Base-by-base conservation (phyloP, 2,797 vertebrate species). In the Sebastes oblongus region DNA sequence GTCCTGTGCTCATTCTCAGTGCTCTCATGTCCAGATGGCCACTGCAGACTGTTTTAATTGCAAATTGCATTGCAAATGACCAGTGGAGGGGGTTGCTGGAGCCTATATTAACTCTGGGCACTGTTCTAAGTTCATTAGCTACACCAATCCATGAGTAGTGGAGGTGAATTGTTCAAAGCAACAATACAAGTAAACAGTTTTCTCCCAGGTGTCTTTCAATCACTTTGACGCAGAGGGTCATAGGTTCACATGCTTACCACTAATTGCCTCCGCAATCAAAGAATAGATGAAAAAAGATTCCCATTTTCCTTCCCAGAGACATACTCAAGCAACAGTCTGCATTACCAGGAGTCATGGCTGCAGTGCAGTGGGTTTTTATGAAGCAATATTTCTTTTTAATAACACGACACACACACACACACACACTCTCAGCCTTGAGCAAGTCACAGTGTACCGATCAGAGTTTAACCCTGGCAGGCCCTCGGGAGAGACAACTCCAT, bases 361-460 rank as follows among this genome's bases (percentile, higher is more conserved):
- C 91, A 78, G 85, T 13, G 20, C 82, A 77, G 72, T 30, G 42
- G 80, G 59, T 27, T 93, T 95, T 95, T 93, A 94, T 94, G 90
- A 95, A 93, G 91, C 93, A 86, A 93, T 95, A 91, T 93, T 91
- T 96, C 91, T 94, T 92, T 94, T 94, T 94, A 94, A 94, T 92
- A 91, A 90, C 86, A 74, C 42, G 79, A 70, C 72, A 84, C 66
- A 52, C 73, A 73, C 69, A 81, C 30, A 30, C 25, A 27, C 34
- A 36, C 34, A 36, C 34, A 36, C 11, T 12, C 77, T 77, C 75
- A 80, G 85, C 91, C 89, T 88, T 84, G 86, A 89, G 89, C 87
- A 71, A 91, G 85, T 91, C 89, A 83, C 69, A 82, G 84, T 81
- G 83, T 81, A 83, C 81, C 88, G 88, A 86, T 88, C 88, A 86